These are phyloP conservation scores for Sipha flava DNA, from an alignment of 1,140 invertebrate species.

Conservation along the genomic window DNA sequence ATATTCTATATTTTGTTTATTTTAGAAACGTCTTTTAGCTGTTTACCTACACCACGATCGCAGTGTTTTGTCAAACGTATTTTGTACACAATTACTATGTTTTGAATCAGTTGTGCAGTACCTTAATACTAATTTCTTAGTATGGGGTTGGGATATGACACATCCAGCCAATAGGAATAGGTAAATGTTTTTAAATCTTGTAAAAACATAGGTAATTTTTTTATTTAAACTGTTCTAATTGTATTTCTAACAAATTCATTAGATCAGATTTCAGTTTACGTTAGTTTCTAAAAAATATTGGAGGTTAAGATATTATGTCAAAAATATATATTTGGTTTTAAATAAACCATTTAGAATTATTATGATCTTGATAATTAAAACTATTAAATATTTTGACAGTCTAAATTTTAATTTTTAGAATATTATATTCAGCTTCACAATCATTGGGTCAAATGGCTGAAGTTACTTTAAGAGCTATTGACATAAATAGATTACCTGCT, in stretches of 20 bases:
- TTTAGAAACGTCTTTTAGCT: constrained; percentile 80
- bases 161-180: constrained; percentile 71
- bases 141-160: constrained; percentile 94
- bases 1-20: not conserved
- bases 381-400: too few species aligned
- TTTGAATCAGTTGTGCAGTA: constrained; percentile 80
- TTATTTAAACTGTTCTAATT: constrained; percentile 55
- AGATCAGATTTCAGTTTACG: too few species aligned
- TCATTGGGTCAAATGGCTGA: constrained; percentile 56
- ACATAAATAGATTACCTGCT: constrained; percentile 74
- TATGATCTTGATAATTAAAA: too few species aligned
- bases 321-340: too few species aligned
- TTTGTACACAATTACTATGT: constrained; percentile 87
- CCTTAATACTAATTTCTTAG: constrained; percentile 76
- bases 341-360: too few species aligned
- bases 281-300: too few species aligned
- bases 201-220: constrained; percentile 22
- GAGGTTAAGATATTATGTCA: too few species aligned
- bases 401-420: constrained; percentile 46
- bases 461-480: constrained; percentile 61
- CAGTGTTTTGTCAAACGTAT: constrained; percentile 88
- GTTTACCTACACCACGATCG: constrained; percentile 91
- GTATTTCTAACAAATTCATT: too few species aligned
- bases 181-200: constrained; percentile 47
- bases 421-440: constrained; percentile 57